Evolutionary conservation across 2,888 invertebrate species (phyloP).

Genomic region (Drosophila percnosoma): DNA sequence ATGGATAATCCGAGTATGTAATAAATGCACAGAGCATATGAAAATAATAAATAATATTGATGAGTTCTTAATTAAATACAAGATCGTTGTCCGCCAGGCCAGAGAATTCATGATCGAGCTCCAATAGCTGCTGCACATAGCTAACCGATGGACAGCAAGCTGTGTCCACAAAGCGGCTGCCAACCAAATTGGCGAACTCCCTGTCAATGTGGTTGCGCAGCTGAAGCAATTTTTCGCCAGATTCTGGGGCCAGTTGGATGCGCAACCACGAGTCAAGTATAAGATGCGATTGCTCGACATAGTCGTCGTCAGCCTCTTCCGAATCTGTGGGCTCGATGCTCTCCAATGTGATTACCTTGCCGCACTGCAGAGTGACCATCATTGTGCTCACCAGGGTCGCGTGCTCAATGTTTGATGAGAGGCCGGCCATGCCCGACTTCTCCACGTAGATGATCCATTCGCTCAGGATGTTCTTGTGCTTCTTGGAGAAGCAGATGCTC

Average conservation of each 20-base stretch:
- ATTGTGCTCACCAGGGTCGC: constrained; percentile 93
- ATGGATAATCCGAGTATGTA: not conserved
- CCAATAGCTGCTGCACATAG: constrained; percentile 12
- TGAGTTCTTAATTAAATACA: not conserved
- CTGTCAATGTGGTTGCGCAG: constrained; percentile 81
- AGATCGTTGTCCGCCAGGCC: constrained; percentile 32
- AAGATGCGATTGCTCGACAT: constrained; percentile 13
- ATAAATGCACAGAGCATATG: not conserved
- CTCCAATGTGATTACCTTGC: constrained; percentile 56
- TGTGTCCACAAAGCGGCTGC: constrained; percentile 4
- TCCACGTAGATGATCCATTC: constrained; percentile 96
- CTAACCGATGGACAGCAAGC: constrained; percentile 11
- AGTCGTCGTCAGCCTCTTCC: constrained; percentile 28
- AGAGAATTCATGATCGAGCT: constrained; percentile 9
- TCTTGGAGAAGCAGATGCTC: constrained; percentile 64
- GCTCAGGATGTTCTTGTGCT: constrained; percentile 85
- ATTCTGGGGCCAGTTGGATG: constrained; percentile 16
- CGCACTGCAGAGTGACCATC: constrained; percentile 90
- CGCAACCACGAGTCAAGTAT: constrained; percentile 41
- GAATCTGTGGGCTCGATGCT: constrained; percentile 53
- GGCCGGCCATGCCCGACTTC: constrained; percentile 88
- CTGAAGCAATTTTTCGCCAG: constrained; percentile 19
- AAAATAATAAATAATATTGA: not conserved
- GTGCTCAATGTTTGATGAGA: constrained; percentile 90
- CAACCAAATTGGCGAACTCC: constrained; percentile 30